Percentiles rank a stretch among this genome's conserved stretches.
These are phyloP conservation scores for Abscondita cerata DNA, from an alignment of 2,888 invertebrate genomes.

Conservation along the genomic window DNA sequence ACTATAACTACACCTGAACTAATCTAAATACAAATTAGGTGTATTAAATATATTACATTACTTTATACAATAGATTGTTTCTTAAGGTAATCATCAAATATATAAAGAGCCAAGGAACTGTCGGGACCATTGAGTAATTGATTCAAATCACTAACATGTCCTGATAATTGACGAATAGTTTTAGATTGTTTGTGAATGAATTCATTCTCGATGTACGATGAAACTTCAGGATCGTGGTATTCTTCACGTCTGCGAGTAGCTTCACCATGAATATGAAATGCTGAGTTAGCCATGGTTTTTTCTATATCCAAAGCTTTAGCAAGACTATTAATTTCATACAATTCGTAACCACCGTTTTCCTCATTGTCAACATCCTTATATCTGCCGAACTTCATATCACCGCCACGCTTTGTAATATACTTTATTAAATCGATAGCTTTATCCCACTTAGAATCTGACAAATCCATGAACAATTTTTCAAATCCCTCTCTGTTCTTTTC, in stretches of 20 bases:
- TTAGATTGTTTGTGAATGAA: conserved; percentile 75
- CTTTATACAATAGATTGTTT: conserved; percentile 39
- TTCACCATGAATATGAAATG: conserved; percentile 71
- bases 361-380: conserved; percentile 53
- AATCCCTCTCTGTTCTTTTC: conserved; percentile 79
- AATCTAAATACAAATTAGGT: conserved; percentile 11
- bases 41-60: conserved; percentile 11
- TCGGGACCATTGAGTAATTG: conserved; percentile 67
- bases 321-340: conserved; percentile 74
- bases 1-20: neutral
- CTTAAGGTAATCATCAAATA: conserved; percentile 75
- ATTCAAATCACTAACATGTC: conserved; percentile 76
- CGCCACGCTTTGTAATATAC: conserved; percentile 77
- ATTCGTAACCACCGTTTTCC: conserved; percentile 61
- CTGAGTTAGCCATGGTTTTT: conserved; percentile 73
- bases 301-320: conserved; percentile 78
- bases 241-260: conserved; percentile 65
- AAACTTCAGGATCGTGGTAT: conserved; percentile 73
- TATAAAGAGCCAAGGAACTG: conserved; percentile 70
- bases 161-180: conserved; percentile 73
- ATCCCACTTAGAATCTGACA: conserved; percentile 79
- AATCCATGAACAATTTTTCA: conserved; percentile 72
- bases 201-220: conserved; percentile 78
- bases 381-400: conserved; percentile 63
- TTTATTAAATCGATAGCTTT: conserved; percentile 79